These are phyloP conservation scores for Meriones unguiculatus DNA, from an alignment of 2,113 vertebrate species.

Conservation along the genomic window DNA sequence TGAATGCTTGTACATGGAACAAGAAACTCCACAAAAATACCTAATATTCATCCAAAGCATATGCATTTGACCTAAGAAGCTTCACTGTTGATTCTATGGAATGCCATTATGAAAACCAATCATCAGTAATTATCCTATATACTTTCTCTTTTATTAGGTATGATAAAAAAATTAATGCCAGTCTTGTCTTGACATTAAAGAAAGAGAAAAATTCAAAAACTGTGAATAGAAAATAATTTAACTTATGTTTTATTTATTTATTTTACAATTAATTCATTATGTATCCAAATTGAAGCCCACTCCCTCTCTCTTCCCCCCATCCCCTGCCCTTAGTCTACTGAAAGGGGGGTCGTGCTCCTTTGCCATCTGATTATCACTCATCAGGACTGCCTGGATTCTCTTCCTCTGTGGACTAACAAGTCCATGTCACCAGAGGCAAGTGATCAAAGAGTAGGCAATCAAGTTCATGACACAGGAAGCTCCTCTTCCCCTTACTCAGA, in stretches of 20 bases:
- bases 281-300: no score
- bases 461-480: no score
- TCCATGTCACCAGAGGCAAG: no score
- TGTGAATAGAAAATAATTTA: background rate
- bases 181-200: slow-evolving; percentile 11
- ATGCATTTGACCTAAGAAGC: background rate
- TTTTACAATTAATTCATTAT: no score
- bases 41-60: background rate
- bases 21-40: background rate
- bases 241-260: background rate
- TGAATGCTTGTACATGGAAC: background rate
- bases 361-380: no score
- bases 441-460: no score
- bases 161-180: background rate
- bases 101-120: background rate
- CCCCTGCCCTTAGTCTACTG: no score
- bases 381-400: no score
- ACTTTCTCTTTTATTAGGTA: background rate
- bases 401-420: no score
- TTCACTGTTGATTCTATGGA: background rate
- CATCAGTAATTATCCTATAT: background rate
- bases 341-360: no score
- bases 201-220: background rate
- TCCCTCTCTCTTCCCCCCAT: no score
- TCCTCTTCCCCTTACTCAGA: no score